These are phyloP conservation scores for Octomys mimax DNA, from an alignment of 2,797 vertebrate species.

Conservation along the genomic window DNA sequence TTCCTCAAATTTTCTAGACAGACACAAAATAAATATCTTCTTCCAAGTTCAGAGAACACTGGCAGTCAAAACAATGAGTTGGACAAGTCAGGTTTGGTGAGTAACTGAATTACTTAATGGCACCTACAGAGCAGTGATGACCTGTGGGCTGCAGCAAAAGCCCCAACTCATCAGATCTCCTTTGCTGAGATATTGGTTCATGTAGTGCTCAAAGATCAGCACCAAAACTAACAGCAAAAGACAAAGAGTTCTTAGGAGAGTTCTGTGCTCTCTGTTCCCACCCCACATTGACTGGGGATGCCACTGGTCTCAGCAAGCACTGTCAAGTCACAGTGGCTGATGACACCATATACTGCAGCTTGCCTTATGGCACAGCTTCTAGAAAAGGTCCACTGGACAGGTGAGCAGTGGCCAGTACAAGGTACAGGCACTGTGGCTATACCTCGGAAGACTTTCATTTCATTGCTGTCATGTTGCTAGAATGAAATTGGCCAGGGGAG, in stretches of 20 bases:
- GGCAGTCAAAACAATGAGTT: neutral
- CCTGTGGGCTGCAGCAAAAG: neutral
- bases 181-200: neutral
- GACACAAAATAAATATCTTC: neutral
- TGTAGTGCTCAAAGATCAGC: neutral
- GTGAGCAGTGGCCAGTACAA: neutral
- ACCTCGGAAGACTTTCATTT: neutral
- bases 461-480: neutral
- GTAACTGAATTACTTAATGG: neutral
- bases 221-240: neutral
- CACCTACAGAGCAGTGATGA: neutral
- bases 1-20: neutral
- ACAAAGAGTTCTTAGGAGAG: neutral
- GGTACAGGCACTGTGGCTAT: neutral
- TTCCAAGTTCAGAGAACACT: neutral
- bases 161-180: neutral
- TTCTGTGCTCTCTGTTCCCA: neutral
- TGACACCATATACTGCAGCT: neutral
- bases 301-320: neutral
- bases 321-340: neutral
- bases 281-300: neutral
- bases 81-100: neutral
- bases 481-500: neutral
- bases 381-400: neutral
- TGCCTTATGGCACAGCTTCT: neutral